Base-by-base conservation (phyloP, 2,888 invertebrate species). In the Calameuta filiformis region DNA sequence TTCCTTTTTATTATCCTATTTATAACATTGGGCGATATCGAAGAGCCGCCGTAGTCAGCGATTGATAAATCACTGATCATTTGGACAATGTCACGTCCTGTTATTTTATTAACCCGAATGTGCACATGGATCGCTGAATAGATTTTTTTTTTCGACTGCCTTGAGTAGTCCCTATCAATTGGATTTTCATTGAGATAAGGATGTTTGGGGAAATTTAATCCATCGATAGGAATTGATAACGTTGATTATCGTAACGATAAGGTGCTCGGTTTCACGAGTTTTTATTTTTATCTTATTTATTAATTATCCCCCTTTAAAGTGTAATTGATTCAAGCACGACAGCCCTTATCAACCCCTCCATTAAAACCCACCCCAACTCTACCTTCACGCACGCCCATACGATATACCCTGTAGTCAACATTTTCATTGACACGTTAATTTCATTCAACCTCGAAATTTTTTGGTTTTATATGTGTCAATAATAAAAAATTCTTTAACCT, bases 361-460 rank as follows among this genome's bases (percentile, higher is more conserved):
- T 56, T 56, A 56, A 23, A 56, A 56, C 23, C 56, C 1, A 56
- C 9, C 12, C 35, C 0, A 33, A n/a, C 12, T 23, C 11, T 12
- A 69, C 30, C 73, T 30, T 31, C 79, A 76, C 77, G 73, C 79
- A 79, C 71, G 73, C 40, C n/a, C 15, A 6, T 15, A 1, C 15
- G 15, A 40, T 15, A 40, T 40, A 56, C 2, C 9, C 23, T 1
- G 6, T 23, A 56, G 56, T 23, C 56, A 23, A 23, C 0, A 56
- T 15, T 56, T 56, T 9, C 9, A 56, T 9, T 23, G 23, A 56
- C 15, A 23, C 40, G 40, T 15, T 6, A 40, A 2, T 40, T 40
- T 40, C 6, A 40, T 6, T 40, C 4, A 15, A 15, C 1, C 15
- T 12, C 0, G 40, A 15, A 40, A 15, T 3, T 40, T 40, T 40